Conservation (phyloP, 1,140 invertebrate species). For the Leptopilina boulardi region DNA sequence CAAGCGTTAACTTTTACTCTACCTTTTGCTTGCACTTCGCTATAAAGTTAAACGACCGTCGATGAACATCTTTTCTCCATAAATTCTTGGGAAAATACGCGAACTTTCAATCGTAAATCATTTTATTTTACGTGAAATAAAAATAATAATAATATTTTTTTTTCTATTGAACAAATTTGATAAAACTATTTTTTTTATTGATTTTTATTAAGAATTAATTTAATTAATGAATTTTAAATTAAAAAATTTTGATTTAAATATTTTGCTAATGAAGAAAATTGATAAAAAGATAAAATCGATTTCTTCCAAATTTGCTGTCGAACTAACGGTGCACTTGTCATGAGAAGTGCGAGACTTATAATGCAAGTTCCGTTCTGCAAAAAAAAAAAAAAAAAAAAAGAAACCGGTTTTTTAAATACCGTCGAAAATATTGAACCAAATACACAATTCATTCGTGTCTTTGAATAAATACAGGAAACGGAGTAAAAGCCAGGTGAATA, state of each 20-base stretch:
- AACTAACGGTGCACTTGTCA: conserved; percentile 2
- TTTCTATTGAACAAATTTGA: too few species aligned
- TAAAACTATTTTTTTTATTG: too few species aligned
- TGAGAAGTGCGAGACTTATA: not conserved
- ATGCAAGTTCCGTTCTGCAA: not conserved
- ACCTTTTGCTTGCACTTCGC: conserved; percentile 30
- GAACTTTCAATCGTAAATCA: not conserved
- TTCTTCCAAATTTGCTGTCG: not conserved
- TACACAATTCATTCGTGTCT: not conserved
- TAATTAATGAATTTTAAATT: too few species aligned
- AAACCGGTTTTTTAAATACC: conserved; percentile 7
- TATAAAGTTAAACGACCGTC: conserved; percentile 30
- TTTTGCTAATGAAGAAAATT: too few species aligned
- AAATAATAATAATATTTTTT: too few species aligned
- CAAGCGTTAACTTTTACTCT: conserved; percentile 37
- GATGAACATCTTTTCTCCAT: conserved; percentile 15
- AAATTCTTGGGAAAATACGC: not conserved
- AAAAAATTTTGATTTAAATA: too few species aligned
- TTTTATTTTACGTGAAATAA: not conserved
- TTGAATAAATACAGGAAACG: conserved; percentile 13
- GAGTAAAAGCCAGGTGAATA: not conserved
- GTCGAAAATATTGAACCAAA: conserved; percentile 3
- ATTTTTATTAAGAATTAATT: too few species aligned
- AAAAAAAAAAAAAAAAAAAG: not conserved
- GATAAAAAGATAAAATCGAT: not conserved